Evolutionary conservation across 2,113 vertebrate genomes (phyloP).

Genomic region (Tricholaema leucomelas): DNA sequence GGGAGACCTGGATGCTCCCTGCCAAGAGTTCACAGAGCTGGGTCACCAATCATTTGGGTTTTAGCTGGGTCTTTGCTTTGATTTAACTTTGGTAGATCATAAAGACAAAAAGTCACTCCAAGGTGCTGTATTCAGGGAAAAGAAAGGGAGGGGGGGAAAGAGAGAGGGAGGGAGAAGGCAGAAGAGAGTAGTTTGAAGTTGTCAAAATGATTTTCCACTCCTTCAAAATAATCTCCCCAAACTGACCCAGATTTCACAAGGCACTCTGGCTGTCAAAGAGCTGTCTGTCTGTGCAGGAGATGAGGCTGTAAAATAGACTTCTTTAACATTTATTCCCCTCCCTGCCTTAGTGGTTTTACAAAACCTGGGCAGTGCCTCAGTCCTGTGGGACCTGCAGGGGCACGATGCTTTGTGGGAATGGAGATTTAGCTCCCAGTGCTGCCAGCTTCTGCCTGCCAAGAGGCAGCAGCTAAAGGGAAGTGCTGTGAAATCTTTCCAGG

Average conservation of each 20-base stretch:
- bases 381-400: neutral
- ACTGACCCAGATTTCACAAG: constrained; percentile 49
- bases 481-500: neutral
- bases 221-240: constrained; percentile 42
- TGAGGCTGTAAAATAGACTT: neutral
- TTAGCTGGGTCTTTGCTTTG: constrained; percentile 18
- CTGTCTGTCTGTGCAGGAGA: neutral
- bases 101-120: constrained; percentile 23
- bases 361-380: neutral
- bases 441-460: neutral
- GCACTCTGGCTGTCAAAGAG: neutral
- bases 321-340: too few species aligned
- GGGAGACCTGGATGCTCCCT: neutral
- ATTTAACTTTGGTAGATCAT: constrained; percentile 23
- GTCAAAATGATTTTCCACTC: constrained; percentile 43
- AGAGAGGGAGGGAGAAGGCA: too few species aligned
- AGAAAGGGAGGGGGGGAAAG: fast-evolving
- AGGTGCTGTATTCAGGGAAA: neutral
- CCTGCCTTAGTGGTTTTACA: neutral
- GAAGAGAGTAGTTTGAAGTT: neutral
- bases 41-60: neutral
- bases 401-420: fast-evolving
- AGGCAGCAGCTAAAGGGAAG: neutral
- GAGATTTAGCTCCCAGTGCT: too few species aligned
- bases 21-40: neutral